Conservation (phyloP, 2,888 invertebrate genomes). For the Pristionchus fissidentatus region DNA sequence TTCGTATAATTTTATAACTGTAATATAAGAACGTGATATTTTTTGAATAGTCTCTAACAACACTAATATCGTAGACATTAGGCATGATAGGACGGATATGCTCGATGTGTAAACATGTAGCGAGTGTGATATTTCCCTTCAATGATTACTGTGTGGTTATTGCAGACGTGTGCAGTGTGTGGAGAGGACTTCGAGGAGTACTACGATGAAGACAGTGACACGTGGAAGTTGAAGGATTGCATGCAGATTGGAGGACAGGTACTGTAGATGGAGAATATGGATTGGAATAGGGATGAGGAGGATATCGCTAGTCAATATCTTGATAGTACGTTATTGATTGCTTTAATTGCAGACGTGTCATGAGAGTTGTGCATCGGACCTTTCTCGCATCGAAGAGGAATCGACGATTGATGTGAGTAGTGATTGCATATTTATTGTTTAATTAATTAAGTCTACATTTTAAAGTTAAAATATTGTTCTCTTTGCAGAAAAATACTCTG, state of each 20-base stretch:
- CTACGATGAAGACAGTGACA: conserved; percentile 96
- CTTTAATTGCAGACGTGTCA: conserved; percentile 26
- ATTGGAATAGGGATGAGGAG: neutral
- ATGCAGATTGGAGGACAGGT: conserved; percentile 47
- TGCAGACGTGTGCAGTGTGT: conserved; percentile 88
- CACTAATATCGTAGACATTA: neutral
- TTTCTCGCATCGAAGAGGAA: neutral
- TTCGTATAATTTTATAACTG: no score
- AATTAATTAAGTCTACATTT: neutral
- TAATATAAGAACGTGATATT: no score
- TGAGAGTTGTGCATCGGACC: conserved; percentile 6
- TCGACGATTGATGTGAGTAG: neutral
- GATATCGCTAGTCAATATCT: neutral
- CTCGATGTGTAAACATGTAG: no score
- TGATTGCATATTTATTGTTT: neutral
- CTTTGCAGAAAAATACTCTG: neutral
- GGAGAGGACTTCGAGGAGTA: conserved; percentile 93
- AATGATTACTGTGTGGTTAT: conserved; percentile 47
- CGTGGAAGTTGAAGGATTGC: conserved; percentile 86
- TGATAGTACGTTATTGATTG: neutral
- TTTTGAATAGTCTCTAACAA: neutral
- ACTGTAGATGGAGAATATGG: neutral
- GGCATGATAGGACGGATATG: no score
- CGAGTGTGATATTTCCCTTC: neutral
- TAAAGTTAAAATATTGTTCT: neutral